Evolutionary conservation across 2,113 vertebrate genomes (phyloP), one percentile per base, ranked within the genome.

Genomic region (Corythornis vintsioides): DNA sequence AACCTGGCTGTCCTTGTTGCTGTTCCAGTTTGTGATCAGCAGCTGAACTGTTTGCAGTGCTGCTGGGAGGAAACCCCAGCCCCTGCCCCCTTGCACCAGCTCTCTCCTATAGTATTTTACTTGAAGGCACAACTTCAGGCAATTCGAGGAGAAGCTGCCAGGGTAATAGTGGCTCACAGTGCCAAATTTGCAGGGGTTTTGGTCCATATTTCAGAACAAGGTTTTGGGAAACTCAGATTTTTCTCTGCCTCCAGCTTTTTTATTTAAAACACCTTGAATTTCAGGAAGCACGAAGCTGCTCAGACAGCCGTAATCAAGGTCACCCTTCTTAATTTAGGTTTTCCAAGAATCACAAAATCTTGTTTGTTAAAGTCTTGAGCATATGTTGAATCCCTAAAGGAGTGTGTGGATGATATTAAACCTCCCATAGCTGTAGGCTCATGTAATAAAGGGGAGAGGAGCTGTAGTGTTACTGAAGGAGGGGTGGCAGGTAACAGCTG

Each of bases 251-350:
- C 55, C 65, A 81, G 66, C n/a, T 81, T 80, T 92, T 86, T 86
- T 93, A 13, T 93, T 95, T 95, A 74, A 92, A 83, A 48, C 52
- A 63, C 48, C 33, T 83, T 91, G 74, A 71, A 88, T 88, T 90
- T 89, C 69, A 48, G 57, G 72, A 80, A 89, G 40, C 0, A 0
- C 2, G 7, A 70, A 76, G 55, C 57, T 4, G 2, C 59, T 82
- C 63, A 20, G 56, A 9, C 38, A 70, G 90, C 69, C 77, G 73
- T 13, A 64, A 57, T 76, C 38, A 86, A 94, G 93, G 91, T 91
- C 82, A 70, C 55, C 43, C 64, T 79, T 71, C 83, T 91, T 92
- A 92, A 91, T 79, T 84, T 78, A 75, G 71, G 42, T 75, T 24
- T 67, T 83, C 79, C 60, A 71, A 83, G 84, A 59, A 77, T 83